Evolutionary conservation across 2,797 vertebrate genomes (phyloP).

Genomic region (Clarias fuscus): DNA sequence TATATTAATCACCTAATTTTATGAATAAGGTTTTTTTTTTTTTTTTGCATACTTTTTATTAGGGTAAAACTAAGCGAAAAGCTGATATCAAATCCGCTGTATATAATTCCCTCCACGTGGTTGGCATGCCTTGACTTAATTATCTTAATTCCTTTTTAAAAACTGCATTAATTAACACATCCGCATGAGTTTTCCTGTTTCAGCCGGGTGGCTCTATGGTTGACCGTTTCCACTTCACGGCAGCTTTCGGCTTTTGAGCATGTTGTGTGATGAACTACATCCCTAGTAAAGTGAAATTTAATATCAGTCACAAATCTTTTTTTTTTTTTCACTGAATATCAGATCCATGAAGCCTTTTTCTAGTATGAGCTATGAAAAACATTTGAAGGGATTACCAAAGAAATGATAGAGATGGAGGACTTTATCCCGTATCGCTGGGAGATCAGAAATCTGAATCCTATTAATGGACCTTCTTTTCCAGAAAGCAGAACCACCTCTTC

Average conservation of each 20-base stretch:
- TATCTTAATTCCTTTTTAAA: not conserved
- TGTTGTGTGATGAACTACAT: not conserved
- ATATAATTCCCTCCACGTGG: not conserved
- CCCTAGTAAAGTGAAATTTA: not conserved
- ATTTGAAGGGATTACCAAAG: not conserved
- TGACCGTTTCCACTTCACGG: conserved; percentile 3
- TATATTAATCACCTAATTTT: not conserved
- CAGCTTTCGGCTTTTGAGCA: not conserved
- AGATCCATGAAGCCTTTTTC: not conserved
- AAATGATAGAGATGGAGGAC: not conserved
- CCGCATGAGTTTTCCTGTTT: not conserved
- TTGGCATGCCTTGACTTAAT: not conserved
- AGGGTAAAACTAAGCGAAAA: not conserved
- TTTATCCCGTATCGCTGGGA: not conserved
- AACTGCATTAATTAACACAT: not conserved
- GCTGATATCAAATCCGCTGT: not conserved
- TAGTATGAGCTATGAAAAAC: not conserved
- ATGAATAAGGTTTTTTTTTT: not conserved
- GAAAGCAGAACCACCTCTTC: not conserved
- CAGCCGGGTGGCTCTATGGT: not conserved
- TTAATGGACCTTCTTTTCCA: not conserved
- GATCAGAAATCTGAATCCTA: not conserved
- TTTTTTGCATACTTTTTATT: not conserved
- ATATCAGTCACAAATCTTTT: not conserved
- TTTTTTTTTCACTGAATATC: not conserved